These are phyloP conservation scores for Thamnophis elegans DNA, from an alignment of 2,797 vertebrate genomes.

Conservation along the genomic window DNA sequence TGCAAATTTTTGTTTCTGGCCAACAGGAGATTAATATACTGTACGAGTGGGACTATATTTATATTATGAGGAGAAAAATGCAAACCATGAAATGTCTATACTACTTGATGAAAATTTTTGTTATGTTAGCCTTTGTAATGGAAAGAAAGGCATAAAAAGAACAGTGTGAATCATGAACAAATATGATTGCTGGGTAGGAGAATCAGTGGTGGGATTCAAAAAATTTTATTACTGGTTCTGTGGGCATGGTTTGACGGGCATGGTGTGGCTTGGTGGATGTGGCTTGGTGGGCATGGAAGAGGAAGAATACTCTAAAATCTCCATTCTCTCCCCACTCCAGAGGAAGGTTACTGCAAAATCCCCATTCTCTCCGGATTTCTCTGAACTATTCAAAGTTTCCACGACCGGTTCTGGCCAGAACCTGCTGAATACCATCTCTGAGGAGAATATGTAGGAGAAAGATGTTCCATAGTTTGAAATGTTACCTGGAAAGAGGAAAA, in stretches of 20 bases:
- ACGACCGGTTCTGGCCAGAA: no score
- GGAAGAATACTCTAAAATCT: no score
- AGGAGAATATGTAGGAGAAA: not conserved
- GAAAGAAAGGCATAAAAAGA: not conserved
- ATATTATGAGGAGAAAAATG: not conserved
- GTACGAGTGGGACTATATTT: not conserved
- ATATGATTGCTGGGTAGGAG: not conserved
- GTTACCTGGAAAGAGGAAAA: slow-evolving; percentile 1
- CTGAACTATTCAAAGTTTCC: no score
- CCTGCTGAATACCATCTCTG: no score
- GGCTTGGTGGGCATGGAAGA: no score
- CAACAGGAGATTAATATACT: not conserved
- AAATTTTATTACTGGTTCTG: no score
- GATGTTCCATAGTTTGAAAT: not conserved
- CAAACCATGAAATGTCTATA: not conserved
- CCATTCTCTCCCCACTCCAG: no score
- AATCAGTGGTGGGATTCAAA: not conserved
- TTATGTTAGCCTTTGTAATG: slow-evolving; percentile 1
- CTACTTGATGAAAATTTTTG: not conserved
- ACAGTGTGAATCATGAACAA: not conserved
- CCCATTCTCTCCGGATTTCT: no score
- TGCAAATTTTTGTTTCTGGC: not conserved
- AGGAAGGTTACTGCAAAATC: no score
- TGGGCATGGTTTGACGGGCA: no score
- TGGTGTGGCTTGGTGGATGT: no score